Evolutionary conservation across 2,113 vertebrate species (phyloP).

Genomic region (Holacanthus passer): DNA sequence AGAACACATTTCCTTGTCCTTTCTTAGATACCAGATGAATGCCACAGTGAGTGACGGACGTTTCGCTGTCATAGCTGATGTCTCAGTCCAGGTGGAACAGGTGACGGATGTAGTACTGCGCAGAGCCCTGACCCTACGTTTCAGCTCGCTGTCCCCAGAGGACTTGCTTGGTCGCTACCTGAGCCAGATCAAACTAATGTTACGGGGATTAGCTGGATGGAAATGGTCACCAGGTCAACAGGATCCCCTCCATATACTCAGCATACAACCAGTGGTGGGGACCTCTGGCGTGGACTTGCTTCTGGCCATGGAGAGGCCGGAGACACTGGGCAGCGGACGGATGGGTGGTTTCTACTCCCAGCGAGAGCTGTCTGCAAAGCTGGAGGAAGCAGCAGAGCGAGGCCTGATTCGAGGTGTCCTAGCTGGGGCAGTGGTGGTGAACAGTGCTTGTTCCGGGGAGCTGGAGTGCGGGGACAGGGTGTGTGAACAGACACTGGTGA

Average conservation of each 20-base stretch:
- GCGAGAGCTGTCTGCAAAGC: conserved; percentile 90
- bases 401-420: conserved; percentile 89
- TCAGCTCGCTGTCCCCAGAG: conserved; percentile 90
- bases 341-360: conserved; percentile 87
- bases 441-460: conserved; percentile 89
- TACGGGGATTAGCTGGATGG: conserved; percentile 83
- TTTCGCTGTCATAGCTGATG: conserved; percentile 91
- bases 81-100: conserved; percentile 93
- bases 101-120: conserved; percentile 90
- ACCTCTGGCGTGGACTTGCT: conserved; percentile 91
- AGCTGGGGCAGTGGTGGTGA: conserved; percentile 87
- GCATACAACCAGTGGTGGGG: conserved; percentile 89
- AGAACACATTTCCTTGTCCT: not conserved
- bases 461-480: conserved; percentile 92
- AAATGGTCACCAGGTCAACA: conserved; percentile 82
- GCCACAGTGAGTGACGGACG: conserved; percentile 95
- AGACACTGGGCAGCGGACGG: conserved; percentile 41
- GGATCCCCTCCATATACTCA: conserved; percentile 91
- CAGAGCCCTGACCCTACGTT: conserved; percentile 90
- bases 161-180: conserved; percentile 93
- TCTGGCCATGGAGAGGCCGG: conserved; percentile 89
- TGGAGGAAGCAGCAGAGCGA: conserved; percentile 83
- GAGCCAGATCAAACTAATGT: conserved; percentile 87
- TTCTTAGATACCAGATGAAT: conserved; percentile 90
- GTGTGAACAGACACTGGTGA: conserved; percentile 89